Percentiles rank a stretch among this genome's conserved stretches.
Conservation (phyloP, 2,113 vertebrate genomes). For the Rynchops niger region DNA sequence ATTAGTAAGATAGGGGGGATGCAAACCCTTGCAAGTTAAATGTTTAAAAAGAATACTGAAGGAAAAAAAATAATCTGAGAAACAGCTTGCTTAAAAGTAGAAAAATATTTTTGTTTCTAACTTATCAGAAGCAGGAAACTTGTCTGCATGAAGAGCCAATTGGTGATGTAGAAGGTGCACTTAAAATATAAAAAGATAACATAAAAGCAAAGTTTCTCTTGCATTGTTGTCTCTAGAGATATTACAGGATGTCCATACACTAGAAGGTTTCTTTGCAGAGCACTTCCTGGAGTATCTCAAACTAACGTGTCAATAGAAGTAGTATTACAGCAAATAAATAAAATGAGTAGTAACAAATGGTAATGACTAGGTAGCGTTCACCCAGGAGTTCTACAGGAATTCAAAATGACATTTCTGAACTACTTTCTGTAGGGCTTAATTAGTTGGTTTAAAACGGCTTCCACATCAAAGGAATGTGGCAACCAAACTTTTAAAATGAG, state of each 20-base stretch:
- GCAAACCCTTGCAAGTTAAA: neutral
- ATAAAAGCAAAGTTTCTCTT: neutral
- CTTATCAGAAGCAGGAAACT: neutral
- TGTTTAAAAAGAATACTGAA: neutral
- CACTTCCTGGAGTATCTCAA: neutral
- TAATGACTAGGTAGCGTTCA: neutral
- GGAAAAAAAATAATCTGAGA: neutral
- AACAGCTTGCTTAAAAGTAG: neutral
- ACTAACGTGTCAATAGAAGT: neutral
- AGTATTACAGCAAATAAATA: neutral
- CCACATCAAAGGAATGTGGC: neutral
- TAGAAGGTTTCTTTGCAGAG: neutral
- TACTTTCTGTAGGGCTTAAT: neutral
- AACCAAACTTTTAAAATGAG: neutral
- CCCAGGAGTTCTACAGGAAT: neutral
- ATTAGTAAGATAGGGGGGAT: neutral
- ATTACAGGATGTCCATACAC: rapidly evolving
- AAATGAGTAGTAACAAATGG: neutral
- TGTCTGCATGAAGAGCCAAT: neutral
- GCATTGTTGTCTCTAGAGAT: neutral
- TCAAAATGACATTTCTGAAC: neutral
- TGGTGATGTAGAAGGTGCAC: neutral
- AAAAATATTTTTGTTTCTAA: neutral
- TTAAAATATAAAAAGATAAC: neutral
- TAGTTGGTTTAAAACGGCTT: neutral